These are phyloP conservation scores for Caenorhabditis elegans DNA, from an alignment of 1,140 invertebrate species.

Conservation along the genomic window DNA sequence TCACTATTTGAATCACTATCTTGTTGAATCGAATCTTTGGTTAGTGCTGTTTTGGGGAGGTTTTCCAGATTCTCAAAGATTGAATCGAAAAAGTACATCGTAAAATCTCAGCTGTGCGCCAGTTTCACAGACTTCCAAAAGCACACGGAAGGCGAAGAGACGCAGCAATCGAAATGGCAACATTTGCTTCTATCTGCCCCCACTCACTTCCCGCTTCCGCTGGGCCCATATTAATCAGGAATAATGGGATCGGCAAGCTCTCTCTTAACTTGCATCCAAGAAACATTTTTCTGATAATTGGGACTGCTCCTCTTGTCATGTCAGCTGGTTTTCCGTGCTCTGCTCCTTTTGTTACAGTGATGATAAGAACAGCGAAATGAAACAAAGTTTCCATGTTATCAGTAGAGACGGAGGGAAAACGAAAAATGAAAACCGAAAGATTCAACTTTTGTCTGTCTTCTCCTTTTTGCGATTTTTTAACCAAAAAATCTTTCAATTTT, in stretches of 20 bases:
- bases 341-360: slow-evolving; percentile 3
- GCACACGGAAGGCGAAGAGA: neutral
- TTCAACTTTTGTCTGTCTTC: neutral
- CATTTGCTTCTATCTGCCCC: slow-evolving; percentile 7
- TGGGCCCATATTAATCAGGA: slow-evolving; percentile 27
- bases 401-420: neutral
- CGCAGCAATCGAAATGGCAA: neutral
- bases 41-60: neutral
- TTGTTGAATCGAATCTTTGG: neutral
- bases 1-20: neutral
- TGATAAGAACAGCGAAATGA: slow-evolving; percentile 16
- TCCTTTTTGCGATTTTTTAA: no score
- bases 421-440: neutral
- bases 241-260: neutral
- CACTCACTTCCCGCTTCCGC: slow-evolving; percentile 19
- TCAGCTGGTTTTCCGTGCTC: slow-evolving; percentile 25
- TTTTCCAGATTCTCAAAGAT: neutral
- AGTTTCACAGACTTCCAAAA: neutral
- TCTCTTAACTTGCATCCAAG: neutral
- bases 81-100: neutral
- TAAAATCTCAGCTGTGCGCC: slow-evolving; percentile 1
- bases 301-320: neutral
- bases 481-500: no score
- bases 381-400: neutral
- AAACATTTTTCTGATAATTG: slow-evolving; percentile 14